These are phyloP conservation scores for Reticulitermes speratus DNA, from an alignment of 1,140 invertebrate species.

Conservation along the genomic window DNA sequence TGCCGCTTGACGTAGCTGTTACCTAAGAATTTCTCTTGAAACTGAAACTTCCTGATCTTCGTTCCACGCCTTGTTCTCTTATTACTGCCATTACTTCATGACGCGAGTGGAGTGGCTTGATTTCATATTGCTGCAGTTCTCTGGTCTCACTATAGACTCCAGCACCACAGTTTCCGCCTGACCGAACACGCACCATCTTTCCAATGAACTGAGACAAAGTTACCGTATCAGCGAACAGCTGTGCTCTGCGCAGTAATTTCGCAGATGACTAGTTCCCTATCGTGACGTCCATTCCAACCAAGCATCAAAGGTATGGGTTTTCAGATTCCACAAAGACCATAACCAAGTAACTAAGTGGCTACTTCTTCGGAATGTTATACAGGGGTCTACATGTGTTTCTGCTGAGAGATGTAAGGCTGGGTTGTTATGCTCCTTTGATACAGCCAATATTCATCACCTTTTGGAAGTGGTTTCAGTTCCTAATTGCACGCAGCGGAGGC, in stretches of 20 bases:
- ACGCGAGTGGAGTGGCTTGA: background rate
- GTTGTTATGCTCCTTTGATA: too few relatives aligned
- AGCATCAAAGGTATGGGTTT: background rate
- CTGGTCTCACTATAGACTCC: background rate
- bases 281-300: background rate
- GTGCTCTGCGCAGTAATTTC: background rate
- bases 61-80: background rate
- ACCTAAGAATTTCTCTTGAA: too few relatives aligned
- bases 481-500: too few relatives aligned
- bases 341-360: too few relatives aligned
- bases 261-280: background rate
- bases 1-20: too few relatives aligned
- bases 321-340: too few relatives aligned
- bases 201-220: conserved; percentile 15
- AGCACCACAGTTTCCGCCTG: background rate
- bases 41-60: too few relatives aligned
- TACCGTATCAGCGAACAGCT: background rate
- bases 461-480: too few relatives aligned
- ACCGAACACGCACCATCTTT: background rate
- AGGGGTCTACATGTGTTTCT: too few relatives aligned
- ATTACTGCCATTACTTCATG: background rate
- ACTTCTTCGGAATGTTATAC: too few relatives aligned
- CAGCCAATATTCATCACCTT: too few relatives aligned
- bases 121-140: background rate
- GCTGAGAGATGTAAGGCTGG: too few relatives aligned